Evolutionary conservation across 2,888 invertebrate genomes (phyloP).

Genomic region (Lasioglossum calceatum): DNA sequence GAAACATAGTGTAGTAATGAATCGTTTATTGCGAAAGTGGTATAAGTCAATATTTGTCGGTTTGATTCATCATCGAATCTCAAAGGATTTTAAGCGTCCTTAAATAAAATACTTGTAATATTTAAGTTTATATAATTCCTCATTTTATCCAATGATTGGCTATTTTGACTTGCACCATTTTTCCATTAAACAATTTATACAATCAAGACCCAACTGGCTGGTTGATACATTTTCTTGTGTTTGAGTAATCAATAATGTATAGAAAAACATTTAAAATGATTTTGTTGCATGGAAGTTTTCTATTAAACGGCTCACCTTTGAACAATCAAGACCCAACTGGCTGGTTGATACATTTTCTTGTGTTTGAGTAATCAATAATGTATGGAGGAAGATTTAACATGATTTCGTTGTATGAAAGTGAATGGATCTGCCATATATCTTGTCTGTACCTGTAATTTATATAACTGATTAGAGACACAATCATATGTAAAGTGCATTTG

Average conservation of each 20-base stretch:
- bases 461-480: not conserved
- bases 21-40: too few species aligned
- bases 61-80: too few species aligned
- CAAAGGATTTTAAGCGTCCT: too few species aligned
- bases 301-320: not conserved
- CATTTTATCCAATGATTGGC: not conserved
- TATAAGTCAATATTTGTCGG: too few species aligned
- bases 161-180: not conserved
- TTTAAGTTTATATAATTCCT: too few species aligned
- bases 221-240: not conserved
- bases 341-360: not conserved
- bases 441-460: conserved; percentile 24
- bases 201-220: not conserved
- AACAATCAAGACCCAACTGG: not conserved
- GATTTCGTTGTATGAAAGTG: not conserved
- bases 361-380: not conserved
- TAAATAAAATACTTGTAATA: too few species aligned
- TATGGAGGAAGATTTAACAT: not conserved
- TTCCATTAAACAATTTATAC: not conserved
- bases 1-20: too few species aligned
- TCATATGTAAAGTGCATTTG: conserved; percentile 36
- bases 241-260: not conserved
- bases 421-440: conserved; percentile 10
- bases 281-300: not conserved
- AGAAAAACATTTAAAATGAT: not conserved